Conservation (phyloP, 1,140 invertebrate genomes). For the Zaprionus kolodkinae region DNA sequence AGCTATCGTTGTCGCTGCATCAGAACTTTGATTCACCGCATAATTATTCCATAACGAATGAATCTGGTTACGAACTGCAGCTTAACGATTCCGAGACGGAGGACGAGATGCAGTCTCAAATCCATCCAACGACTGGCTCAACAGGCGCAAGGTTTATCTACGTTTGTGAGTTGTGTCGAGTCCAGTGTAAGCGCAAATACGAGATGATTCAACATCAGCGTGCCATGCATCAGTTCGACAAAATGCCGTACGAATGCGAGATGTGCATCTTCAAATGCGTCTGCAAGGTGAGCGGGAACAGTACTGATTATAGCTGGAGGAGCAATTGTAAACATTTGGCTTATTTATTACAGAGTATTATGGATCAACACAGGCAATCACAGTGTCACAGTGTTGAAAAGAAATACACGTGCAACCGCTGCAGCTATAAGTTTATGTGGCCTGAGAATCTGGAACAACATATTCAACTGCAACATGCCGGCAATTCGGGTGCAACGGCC, state of each 20-base stretch:
- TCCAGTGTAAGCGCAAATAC: constrained; percentile 83
- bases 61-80: constrained; percentile 70
- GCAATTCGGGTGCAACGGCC: background rate
- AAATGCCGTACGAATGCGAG: constrained; percentile 75
- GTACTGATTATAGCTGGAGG: background rate
- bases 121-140: constrained; percentile 35
- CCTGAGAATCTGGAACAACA: constrained; percentile 85
- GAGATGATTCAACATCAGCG: constrained; percentile 80
- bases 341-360: constrained; percentile 55
- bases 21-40: constrained; percentile 59
- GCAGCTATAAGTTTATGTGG: constrained; percentile 85
- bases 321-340: background rate
- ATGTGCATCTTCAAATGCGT: constrained; percentile 75
- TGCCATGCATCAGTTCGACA: constrained; percentile 73
- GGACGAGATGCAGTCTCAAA: constrained; percentile 78
- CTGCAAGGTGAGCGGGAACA: constrained; percentile 55
- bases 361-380: constrained; percentile 66
- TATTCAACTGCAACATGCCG: constrained; percentile 81
- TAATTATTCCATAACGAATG: constrained; percentile 79
- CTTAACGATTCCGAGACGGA: constrained; percentile 79
- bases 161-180: constrained; percentile 85
- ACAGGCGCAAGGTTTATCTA: constrained; percentile 52
- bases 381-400: constrained; percentile 73
- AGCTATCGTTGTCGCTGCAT: constrained; percentile 58
- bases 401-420: constrained; percentile 84